Base-by-base conservation (phyloP, 2,797 vertebrate genomes). In the Lindbergichthys nudifrons region DNA sequence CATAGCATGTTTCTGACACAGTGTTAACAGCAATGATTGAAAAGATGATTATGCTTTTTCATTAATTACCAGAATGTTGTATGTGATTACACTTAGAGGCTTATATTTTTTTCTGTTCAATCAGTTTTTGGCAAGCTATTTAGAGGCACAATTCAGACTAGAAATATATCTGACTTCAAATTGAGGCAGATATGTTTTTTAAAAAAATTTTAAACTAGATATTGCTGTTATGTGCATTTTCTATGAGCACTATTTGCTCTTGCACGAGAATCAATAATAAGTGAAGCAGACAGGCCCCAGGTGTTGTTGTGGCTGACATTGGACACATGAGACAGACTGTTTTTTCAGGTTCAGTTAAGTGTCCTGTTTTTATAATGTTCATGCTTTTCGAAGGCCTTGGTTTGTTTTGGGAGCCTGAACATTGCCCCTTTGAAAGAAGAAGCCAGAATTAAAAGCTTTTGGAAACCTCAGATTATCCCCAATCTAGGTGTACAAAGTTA, bases 331-430 rank as follows among this genome's bases (percentile, higher is more conserved):
- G 85, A 80, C 79, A 67, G 48, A 36, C 56, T 60, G 45, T 80
- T 42, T 66, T 82, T 58, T 77, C 50, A 70, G 53, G 62, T 71
- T 79, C 59, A 71, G 51, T 81, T 66, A 56, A 18, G 70, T 62
- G 48, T 64, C 52, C 11, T 45, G 18, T 66, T 56, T 79, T 79
- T 71, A 53, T 60, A 58, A 70, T 63, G 51, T 41, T 70, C 43
- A 62, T 71, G 51, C 50, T 77, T 14, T 70, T 70, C 68, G 36
- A 59, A 56, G 70, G 60, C 84, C 77, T 90, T 83, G 77, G 70
- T 80, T 85, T 91, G 89, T 87, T 90, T 82, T 89, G 84, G 65
- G 86, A 88, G 86, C 48, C 51, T 57, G 46, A 59, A 18, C 54
- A 52, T 59, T 79, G 46, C 36, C 30, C 64, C 18, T 70, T 10